Evolutionary conservation across 2,797 vertebrate genomes (phyloP), one percentile per base, ranked within the genome.

Genomic region (Molossus alvarezi): DNA sequence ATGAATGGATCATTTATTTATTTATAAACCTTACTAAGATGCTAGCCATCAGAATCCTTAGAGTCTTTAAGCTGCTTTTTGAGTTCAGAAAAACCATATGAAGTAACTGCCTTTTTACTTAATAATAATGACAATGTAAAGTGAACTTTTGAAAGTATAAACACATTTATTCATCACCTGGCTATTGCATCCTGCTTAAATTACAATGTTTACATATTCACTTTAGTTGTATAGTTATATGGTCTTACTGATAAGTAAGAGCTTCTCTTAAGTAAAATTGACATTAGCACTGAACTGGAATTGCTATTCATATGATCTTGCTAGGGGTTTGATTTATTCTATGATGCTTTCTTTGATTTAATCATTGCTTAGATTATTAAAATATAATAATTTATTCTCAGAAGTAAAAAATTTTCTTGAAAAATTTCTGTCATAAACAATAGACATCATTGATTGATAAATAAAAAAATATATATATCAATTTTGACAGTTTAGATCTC

Each of bases 291-390:
- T 94, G 83, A 97, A 95, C 90, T 92, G 37, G 76, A 94, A 95
- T 96, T 96, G 65, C 79, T 89, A 73, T 94, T 96, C 93, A 94
- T 96, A 96, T 69, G 96, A 90, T 96, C 90, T 97, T 85, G 45
- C 93, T 97, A 90, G 90, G 91, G 92, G 88, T 97, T 96, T 97
- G 90, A 97, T 96, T 97, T 96, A 95, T 90, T 96, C 94, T 94
- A 95, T 95, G 94, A 95, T 95, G 81, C 51, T 94, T 96, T 97
- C 88, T 83, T 85, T 96, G 94, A 96, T 96, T 97, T 95, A 95
- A 95, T 96, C 90, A 96, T 92, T 96, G 64, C 86, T 96, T 94
- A 95, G 92, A 91, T 87, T 95, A 95, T 89, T 83, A 96, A 97
- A 97, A 95, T 95, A 96, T 93, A 96, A 95, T 83, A 96, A 97